These are phyloP conservation scores for Drosophila borborema DNA, from an alignment of 2,888 invertebrate genomes.

Conservation along the genomic window DNA sequence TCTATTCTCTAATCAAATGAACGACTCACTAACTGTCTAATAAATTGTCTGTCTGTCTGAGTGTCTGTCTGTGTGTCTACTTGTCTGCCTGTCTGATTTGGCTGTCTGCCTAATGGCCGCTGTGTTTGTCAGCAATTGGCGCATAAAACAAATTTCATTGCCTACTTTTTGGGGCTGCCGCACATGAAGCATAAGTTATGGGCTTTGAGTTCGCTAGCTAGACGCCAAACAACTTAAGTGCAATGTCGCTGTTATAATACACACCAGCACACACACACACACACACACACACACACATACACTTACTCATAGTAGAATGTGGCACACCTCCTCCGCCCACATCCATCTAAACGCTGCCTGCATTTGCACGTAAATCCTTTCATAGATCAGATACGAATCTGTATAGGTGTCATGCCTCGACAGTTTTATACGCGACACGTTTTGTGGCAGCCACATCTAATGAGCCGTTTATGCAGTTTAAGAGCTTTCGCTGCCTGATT, in stretches of 20 bases:
- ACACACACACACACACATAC: no score
- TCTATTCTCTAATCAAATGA: slow-evolving; percentile 13
- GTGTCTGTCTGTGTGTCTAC: not conserved
- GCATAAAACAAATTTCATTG: slow-evolving; percentile 67
- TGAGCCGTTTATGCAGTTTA: slow-evolving; percentile 50
- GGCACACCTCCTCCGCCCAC: not conserved
- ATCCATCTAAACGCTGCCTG: slow-evolving; percentile 15
- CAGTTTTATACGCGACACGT: slow-evolving; percentile 8
- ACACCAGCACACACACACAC: slow-evolving; percentile 3
- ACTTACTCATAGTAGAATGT: not conserved
- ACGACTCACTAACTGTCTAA: slow-evolving; percentile 25
- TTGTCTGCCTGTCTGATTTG: slow-evolving; percentile 16
- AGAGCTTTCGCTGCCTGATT: slow-evolving; percentile 44
- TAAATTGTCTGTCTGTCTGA: slow-evolving; percentile 10
- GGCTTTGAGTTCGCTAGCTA: slow-evolving; percentile 19
- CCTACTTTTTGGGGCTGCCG: slow-evolving; percentile 45
- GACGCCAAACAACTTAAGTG: slow-evolving; percentile 39
- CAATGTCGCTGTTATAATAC: slow-evolving; percentile 33
- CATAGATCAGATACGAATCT: slow-evolving; percentile 12
- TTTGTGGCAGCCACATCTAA: slow-evolving; percentile 43
- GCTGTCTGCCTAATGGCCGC: slow-evolving; percentile 53
- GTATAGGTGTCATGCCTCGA: slow-evolving; percentile 15
- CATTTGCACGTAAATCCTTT: slow-evolving; percentile 29
- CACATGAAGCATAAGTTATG: slow-evolving; percentile 27
- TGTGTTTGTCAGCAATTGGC: slow-evolving; percentile 52